These are phyloP conservation scores for Pocillopora meandrina DNA, from an alignment of 92 coral and sea anemone genomes.

Conservation along the genomic window DNA sequence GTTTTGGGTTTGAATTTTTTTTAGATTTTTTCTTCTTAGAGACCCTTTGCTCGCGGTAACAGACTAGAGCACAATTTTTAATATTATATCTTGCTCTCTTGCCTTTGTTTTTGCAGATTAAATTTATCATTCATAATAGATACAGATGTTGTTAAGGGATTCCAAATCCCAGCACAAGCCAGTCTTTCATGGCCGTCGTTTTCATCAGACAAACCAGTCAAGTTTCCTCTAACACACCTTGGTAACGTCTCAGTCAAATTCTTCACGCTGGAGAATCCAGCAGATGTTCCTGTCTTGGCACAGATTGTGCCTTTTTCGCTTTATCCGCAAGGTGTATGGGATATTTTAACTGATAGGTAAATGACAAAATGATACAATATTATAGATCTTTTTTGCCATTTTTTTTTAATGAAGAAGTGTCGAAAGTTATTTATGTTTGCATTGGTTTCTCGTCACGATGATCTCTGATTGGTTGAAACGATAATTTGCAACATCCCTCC, in stretches of 20 bases:
- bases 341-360: constrained; percentile 83
- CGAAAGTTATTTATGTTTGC: background rate
- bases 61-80: background rate
- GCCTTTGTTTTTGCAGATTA: constrained; percentile 49
- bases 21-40: background rate
- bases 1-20: background rate
- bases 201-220: constrained; percentile 92
- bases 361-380: background rate
- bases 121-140: constrained; percentile 74
- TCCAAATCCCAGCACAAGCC: constrained; percentile 73
- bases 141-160: constrained; percentile 87
- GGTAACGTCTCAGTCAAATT: constrained; percentile 86
- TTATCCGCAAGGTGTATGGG: constrained; percentile 85
- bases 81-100: background rate
- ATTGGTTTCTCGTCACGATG: background rate
- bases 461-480: too few species aligned
- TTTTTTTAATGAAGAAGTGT: too few species aligned
- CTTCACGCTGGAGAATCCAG: constrained; percentile 85
- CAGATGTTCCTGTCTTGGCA: constrained; percentile 80
- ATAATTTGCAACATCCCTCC: too few species aligned
- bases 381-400: too few species aligned
- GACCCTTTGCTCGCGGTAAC: background rate
- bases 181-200: constrained; percentile 91
- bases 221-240: constrained; percentile 93
- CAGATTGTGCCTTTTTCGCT: constrained; percentile 84